These are phyloP conservation scores for Cylloceria caligata DNA, from an alignment of 2,888 invertebrate genomes.

Conservation along the genomic window DNA sequence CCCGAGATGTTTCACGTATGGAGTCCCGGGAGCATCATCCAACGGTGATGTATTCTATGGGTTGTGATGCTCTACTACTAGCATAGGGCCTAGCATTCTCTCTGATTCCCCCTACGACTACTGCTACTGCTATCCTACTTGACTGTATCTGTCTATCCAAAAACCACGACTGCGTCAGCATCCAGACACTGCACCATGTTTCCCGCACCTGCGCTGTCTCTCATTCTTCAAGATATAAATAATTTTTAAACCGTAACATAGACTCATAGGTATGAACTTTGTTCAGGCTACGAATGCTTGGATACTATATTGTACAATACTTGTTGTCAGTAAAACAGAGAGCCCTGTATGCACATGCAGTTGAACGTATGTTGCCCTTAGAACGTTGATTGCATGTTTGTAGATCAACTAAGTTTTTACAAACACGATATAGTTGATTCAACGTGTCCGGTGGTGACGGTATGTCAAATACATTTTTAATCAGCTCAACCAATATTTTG, in stretches of 20 bases:
- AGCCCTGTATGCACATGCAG: too few relatives aligned
- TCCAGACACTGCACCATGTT: background rate
- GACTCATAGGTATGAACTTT: too few relatives aligned
- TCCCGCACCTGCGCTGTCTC: background rate
- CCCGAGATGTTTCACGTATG: constrained; percentile 4
- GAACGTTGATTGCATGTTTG: too few relatives aligned
- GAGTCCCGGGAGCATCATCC: constrained; percentile 14
- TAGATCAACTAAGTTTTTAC: too few relatives aligned
- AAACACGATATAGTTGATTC: too few relatives aligned
- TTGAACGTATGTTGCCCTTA: too few relatives aligned
- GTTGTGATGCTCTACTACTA: constrained; percentile 6
- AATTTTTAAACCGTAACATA: background rate
- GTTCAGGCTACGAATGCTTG: background rate
- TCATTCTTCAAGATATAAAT: constrained; percentile 13
- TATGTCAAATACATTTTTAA: too few relatives aligned
- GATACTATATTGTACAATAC: background rate
- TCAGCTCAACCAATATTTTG: too few relatives aligned
- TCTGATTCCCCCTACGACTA: constrained; percentile 19
- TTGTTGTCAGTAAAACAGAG: too few relatives aligned
- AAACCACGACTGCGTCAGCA: constrained; percentile 7
- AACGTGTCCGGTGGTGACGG: too few relatives aligned
- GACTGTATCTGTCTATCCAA: background rate
- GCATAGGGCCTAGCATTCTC: constrained; percentile 4
- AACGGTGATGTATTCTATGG: constrained; percentile 6
- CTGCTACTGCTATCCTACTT: background rate